Percentiles rank a stretch among this genome's conserved stretches.
Conservation (phyloP, 2,113 vertebrate species). For the Spermophilus dauricus region DNA sequence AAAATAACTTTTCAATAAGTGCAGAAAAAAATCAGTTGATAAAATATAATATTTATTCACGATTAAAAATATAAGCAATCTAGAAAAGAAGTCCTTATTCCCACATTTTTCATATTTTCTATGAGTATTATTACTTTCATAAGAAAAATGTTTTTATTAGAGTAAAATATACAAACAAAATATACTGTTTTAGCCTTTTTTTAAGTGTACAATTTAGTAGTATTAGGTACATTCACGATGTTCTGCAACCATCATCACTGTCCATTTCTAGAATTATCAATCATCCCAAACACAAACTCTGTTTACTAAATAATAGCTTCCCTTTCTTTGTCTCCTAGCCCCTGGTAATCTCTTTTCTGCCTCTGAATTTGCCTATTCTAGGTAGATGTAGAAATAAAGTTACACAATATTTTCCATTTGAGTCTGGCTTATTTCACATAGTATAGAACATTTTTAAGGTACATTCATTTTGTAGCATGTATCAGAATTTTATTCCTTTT, state of each 20-base stretch:
- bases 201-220: too few relatives aligned
- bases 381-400: background rate
- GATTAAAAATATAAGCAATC: background rate
- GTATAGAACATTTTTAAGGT: background rate
- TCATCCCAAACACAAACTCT: background rate
- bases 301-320: background rate
- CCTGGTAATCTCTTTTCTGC: background rate
- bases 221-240: too few relatives aligned
- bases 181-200: too few relatives aligned
- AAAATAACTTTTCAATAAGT: background rate
- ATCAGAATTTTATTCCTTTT: background rate
- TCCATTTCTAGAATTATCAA: too few relatives aligned
- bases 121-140: background rate
- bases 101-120: background rate
- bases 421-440: background rate
- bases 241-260: too few relatives aligned
- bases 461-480: background rate
- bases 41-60: background rate
- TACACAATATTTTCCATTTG: background rate
- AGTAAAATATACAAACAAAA: background rate
- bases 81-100: background rate
- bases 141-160: conserved; percentile 24
- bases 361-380: conserved; percentile 9
- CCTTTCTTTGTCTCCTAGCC: background rate
- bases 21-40: background rate